Evolutionary conservation across 2,797 vertebrate species (phyloP).

Genomic region (Cossypha niveicapilla): DNA sequence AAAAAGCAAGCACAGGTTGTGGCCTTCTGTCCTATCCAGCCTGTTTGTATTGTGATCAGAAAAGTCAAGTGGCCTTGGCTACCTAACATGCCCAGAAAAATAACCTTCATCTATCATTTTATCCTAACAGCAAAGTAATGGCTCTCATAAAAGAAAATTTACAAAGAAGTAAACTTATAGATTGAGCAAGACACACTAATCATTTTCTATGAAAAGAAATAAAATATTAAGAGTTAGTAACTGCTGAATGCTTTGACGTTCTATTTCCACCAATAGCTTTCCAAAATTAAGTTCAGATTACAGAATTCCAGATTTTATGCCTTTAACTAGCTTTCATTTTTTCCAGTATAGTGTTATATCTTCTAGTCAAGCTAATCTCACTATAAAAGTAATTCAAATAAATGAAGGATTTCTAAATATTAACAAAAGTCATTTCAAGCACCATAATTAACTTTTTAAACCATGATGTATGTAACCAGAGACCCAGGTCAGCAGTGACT

Average conservation of each 20-base stretch:
- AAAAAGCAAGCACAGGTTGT: neutral
- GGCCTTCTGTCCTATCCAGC: neutral
- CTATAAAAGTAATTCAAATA: neutral
- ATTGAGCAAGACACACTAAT: neutral
- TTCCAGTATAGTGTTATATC: neutral
- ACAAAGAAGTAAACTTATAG: neutral
- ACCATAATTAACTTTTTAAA: neutral
- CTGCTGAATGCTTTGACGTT: neutral
- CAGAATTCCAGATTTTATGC: neutral
- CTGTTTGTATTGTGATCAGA: neutral
- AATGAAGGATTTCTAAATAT: neutral
- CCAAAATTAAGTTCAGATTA: neutral
- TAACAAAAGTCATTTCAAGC: neutral
- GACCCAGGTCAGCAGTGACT: neutral
- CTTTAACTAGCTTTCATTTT: neutral
- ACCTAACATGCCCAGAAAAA: rapidly evolving
- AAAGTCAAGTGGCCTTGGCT: neutral
- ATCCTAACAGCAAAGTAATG: neutral
- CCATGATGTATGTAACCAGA: neutral
- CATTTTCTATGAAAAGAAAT: neutral
- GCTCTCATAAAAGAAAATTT: neutral
- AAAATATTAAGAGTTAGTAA: neutral
- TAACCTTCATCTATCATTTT: neutral
- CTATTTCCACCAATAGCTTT: neutral
- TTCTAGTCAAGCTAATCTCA: neutral